Conservation (phyloP, 2,797 vertebrate genomes). For the Kryptolebias ocellatus region DNA sequence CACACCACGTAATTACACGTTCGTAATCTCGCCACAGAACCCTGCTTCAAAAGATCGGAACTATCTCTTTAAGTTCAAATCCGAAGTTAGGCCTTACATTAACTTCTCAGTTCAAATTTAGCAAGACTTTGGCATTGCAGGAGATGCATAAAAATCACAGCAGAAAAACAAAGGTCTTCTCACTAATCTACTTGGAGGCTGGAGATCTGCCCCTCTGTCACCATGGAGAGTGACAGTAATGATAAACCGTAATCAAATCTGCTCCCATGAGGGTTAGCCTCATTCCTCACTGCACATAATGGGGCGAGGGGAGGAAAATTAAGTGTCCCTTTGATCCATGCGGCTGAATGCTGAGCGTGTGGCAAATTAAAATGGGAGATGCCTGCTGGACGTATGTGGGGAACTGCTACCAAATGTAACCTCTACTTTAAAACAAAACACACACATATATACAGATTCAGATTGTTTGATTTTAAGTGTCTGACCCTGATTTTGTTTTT, state of each 20-base stretch:
- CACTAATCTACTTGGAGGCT: slow-evolving; percentile 68
- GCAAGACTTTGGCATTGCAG: slow-evolving; percentile 62
- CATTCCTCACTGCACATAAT: slow-evolving; percentile 71
- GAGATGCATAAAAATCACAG: slow-evolving; percentile 68
- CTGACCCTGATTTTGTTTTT: slow-evolving; percentile 37
- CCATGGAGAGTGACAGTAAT: slow-evolving; percentile 73
- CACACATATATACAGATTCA: slow-evolving; percentile 23
- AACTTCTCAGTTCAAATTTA: slow-evolving; percentile 72
- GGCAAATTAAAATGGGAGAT: slow-evolving; percentile 76
- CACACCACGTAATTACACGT: too few species aligned
- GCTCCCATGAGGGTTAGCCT: slow-evolving; percentile 65
- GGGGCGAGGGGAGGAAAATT: slow-evolving; percentile 73
- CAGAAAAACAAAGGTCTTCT: slow-evolving; percentile 66
- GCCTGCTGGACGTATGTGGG: slow-evolving; percentile 67
- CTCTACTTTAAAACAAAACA: not conserved
- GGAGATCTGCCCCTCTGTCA: slow-evolving; percentile 66
- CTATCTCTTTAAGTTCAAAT: not conserved
- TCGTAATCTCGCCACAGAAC: too few species aligned
- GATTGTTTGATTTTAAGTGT: slow-evolving; percentile 33
- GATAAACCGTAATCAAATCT: slow-evolving; percentile 79
- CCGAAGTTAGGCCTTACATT: slow-evolving; percentile 49
- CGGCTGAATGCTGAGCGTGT: slow-evolving; percentile 70
- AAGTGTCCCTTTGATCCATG: slow-evolving; percentile 78
- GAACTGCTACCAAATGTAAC: slow-evolving; percentile 56
- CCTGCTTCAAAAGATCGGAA: too few species aligned